Evolutionary conservation across 35 echinoderm and acorn worm genomes (phyloP), one percentile per base, ranked within the genome.

Genomic region (Ophioderma brevispina): DNA sequence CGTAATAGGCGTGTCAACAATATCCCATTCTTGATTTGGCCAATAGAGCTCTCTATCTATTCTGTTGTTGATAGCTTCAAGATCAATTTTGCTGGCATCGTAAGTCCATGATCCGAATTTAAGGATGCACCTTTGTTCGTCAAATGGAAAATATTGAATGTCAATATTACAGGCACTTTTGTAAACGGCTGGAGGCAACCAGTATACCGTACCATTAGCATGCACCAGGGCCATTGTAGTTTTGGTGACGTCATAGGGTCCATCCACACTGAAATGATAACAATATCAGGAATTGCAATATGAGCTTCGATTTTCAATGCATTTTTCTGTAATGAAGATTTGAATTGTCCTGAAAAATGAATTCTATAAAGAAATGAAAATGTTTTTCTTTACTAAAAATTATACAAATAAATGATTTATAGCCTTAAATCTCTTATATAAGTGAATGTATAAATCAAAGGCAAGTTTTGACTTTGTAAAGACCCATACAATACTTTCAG

Each of bases 51-150:
- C 82, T 30, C 77, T 76, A 31, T 89, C 96, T 5, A 92, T 84
- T 31, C 17, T 56, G 37, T 77, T 82, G 42, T 50, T 50, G 23
- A 94, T 39, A 0, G 92, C 81, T 42, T 90, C 82, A 55, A 98
- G 88, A 64, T 98, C 96, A 31, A 98, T 85, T 37, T 92, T 88
- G 36, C 92, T 92, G 17, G 82, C 89, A 42, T 98, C 92, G 77
- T 98, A 86, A 21, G 96, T 94, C 96, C 96, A 98, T 13, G 96
- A 98, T 18, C 96, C 96, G 43, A 98, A 98, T 36, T 98, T 98
- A 15, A 98, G 75, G n/a, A 43, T 55, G 55, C 96, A 98, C 25
- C 81, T 79, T 87, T 98, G 96, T 89, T 98, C 90, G 79, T 98
- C 96, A 38, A 98, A 98, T 10, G 96, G 96, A 37, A 98, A 98